These are phyloP conservation scores for Odontomachus brunneus DNA, from an alignment of 1,140 invertebrate genomes.

Conservation along the genomic window DNA sequence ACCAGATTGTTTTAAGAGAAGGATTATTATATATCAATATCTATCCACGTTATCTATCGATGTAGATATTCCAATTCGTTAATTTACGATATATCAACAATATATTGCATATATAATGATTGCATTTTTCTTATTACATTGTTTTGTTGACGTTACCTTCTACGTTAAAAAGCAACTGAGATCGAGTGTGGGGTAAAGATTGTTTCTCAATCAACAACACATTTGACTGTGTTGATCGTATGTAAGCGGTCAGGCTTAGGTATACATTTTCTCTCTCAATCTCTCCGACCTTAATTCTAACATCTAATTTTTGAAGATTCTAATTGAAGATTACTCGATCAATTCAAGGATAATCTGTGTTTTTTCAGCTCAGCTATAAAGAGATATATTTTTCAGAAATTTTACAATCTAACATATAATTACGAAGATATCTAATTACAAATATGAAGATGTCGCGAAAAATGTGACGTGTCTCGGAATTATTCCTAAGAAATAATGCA, in stretches of 20 bases:
- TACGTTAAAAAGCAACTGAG: conserved; percentile 1
- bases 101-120: conserved; percentile 28
- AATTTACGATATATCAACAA: conserved; percentile 44
- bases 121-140: conserved; percentile 23
- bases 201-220: not conserved
- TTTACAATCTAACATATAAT: too few relatives aligned
- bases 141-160: not conserved
- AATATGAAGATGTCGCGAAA: not conserved
- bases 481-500: not conserved
- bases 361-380: too few relatives aligned
- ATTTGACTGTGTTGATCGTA: not conserved
- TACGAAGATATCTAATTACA: too few relatives aligned
- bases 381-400: too few relatives aligned
- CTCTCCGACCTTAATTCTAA: not conserved
- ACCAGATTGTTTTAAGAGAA: conserved; percentile 38
- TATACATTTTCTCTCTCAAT: not conserved
- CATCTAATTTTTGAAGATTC: not conserved
- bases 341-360: not conserved
- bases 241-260: not conserved
- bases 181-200: not conserved
- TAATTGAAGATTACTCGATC: not conserved
- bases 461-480: not conserved
- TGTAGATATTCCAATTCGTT: conserved; percentile 12
- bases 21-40: conserved; percentile 4
- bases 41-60: not conserved